Base-by-base conservation (phyloP, 2,888 invertebrate genomes). In the Standfussiana lucernea region DNA sequence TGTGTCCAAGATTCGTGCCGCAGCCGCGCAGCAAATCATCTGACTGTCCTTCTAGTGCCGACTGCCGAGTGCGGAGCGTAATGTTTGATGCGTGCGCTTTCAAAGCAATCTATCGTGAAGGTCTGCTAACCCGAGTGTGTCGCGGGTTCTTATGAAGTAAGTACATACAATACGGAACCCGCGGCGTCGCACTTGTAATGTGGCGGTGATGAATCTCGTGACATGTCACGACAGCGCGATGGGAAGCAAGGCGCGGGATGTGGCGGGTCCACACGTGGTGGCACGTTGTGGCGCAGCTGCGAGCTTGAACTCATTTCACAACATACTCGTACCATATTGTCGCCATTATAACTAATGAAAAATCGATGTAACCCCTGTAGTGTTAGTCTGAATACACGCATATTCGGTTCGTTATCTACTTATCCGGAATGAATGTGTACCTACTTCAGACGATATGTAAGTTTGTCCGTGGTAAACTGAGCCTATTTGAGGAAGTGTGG, bases 211-310 rank as follows among this genome's bases (percentile, higher is more conserved):
- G 8, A 0, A 65, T 42, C 15, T 50, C 50, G 50, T 35, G 69
- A 32, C 70, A 32, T 56, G 70, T 70, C 79, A n/a, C 79, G 8
- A 37, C 7, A 45, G 73, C 80, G 80, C 47, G 65, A 32, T 35
- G 56, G 53, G 35, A 59, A 8, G n/a, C 37, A n/a, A 32, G 42
- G 35, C 50, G 21, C 77, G 50, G 68, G 28, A 37, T 78, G 78
- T 40, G 71, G 13, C 15, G 21, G n/a, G 24, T 59, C 77, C 47
- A 66, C 59, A 67, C 37, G 15, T 64, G 40, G 24, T 59, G 45
- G 2, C 32, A 59, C 24, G 40, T 65, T 11, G 47, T 47, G 32
- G 21, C 37, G 10, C 45, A 72, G n/a, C 37, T 35, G 42, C 47
- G 35, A 32, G 10, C 32, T 24, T n/a, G 13, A 18, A 32, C 47